Conservation (phyloP, 1,140 invertebrate genomes). For the Vanessa atalanta region DNA sequence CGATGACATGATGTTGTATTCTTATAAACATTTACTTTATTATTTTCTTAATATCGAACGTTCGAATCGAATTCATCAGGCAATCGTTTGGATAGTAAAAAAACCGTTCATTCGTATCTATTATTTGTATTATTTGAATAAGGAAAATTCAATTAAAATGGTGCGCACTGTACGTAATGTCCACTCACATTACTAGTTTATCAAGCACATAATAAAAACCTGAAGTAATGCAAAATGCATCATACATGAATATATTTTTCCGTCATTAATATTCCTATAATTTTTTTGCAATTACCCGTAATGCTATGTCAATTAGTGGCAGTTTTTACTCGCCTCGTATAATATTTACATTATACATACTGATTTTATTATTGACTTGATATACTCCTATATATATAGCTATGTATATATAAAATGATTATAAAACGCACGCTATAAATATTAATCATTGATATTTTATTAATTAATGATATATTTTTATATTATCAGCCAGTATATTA, state of each 20-base stretch:
- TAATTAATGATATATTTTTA: too few species aligned
- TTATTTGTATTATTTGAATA: neutral
- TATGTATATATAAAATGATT: neutral
- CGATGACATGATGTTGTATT: neutral
- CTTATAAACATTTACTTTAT: neutral
- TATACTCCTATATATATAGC: neutral
- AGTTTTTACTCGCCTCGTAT: conserved; percentile 22
- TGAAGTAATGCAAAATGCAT: conserved; percentile 36
- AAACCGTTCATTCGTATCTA: neutral
- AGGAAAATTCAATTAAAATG: neutral
- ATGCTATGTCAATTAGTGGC: conserved; percentile 33
- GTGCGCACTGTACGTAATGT: neutral
- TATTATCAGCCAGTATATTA: too few species aligned
- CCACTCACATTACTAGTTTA: conserved; percentile 27
- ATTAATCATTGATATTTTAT: too few species aligned
- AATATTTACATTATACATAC: conserved; percentile 28
- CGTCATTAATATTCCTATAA: conserved; percentile 38
- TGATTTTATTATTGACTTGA: conserved; percentile 17
- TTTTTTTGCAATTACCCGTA: conserved; percentile 39
- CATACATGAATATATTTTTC: conserved; percentile 33
- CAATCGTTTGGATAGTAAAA: neutral
- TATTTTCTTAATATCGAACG: neutral
- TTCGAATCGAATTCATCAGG: neutral
- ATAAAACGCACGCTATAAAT: too few species aligned
- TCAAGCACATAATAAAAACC: conserved; percentile 29